Evolutionary conservation across 2,888 invertebrate species (phyloP).

Genomic region (Cremastobaeus sp.): DNA sequence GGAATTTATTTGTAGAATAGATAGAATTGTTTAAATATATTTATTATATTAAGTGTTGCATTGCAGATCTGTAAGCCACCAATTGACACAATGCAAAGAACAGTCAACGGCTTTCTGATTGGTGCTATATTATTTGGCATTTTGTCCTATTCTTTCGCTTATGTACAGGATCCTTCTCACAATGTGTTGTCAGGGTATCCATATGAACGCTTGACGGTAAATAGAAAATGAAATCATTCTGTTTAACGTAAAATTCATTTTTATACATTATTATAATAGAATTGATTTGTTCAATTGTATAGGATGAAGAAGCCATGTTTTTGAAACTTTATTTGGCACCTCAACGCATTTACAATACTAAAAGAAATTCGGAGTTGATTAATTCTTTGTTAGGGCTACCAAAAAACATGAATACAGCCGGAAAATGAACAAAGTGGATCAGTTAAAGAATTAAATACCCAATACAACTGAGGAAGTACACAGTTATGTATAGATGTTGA

Average conservation of each 20-base stretch:
- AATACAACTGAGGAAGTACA: conserved; percentile 6
- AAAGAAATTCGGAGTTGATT: conserved; percentile 86
- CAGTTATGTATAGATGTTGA: conserved; percentile 12
- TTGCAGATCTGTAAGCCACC: too few species aligned
- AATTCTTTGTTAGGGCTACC: conserved; percentile 88
- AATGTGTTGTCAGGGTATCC: conserved; percentile 33
- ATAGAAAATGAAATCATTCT: neutral
- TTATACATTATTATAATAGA: neutral
- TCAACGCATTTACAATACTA: conserved; percentile 77
- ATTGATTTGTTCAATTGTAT: conserved; percentile 28
- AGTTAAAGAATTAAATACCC: neutral
- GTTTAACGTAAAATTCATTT: neutral
- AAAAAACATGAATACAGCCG: conserved; percentile 86
- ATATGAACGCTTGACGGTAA: conserved; percentile 24
- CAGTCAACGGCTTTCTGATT: too few species aligned
- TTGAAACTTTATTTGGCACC: conserved; percentile 68
- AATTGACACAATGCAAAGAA: too few species aligned
- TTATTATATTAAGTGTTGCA: too few species aligned
- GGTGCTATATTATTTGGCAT: conserved; percentile 22
- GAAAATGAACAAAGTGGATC: conserved; percentile 77
- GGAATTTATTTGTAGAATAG: too few species aligned
- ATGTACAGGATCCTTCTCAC: conserved; percentile 21
- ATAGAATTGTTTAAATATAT: too few species aligned
- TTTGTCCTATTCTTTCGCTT: conserved; percentile 13
- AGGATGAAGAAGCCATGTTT: conserved; percentile 72